phyloP scores from a whole-genome alignment of 2,113 vertebrate species.

The Lethenteron camtschaticum region DNA sequence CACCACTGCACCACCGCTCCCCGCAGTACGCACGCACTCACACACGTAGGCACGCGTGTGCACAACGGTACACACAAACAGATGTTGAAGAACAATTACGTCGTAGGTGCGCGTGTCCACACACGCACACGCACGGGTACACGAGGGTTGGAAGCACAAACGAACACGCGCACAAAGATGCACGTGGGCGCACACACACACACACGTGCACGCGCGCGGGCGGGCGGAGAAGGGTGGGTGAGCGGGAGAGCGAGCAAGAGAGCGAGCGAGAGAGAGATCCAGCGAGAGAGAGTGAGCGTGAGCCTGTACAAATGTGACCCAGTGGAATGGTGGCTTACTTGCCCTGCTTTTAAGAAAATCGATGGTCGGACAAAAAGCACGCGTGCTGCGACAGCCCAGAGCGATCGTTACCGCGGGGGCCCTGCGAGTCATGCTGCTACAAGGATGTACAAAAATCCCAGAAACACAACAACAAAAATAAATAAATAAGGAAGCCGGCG shows the following conservation, averaged over 20 bases:
- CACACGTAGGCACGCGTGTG: too few relatives aligned
- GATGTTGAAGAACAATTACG: too few relatives aligned
- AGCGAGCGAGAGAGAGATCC: too few relatives aligned
- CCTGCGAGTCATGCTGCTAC: neutral
- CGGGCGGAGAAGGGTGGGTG: neutral
- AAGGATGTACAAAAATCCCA: conserved; percentile 4
- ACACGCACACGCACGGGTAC: neutral
- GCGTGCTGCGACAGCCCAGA: neutral
- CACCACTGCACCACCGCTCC: too few relatives aligned
- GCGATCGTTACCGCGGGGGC: conserved; percentile 1
- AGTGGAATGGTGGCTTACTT: too few relatives aligned
- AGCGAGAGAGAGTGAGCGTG: too few relatives aligned
- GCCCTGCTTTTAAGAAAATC: conserved; percentile 3
- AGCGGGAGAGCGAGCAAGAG: too few relatives aligned
- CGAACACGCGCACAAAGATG: neutral
- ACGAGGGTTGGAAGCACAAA: neutral
- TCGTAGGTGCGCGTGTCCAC: neutral
- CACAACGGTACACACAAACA: too few relatives aligned
- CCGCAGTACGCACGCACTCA: too few relatives aligned
- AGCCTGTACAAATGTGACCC: too few relatives aligned
- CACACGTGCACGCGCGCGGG: neutral
- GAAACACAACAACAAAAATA: neutral
- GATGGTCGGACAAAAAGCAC: conserved; percentile 4
- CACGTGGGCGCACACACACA: neutral
- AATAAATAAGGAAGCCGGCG: too few relatives aligned